Evolutionary conservation across 2,797 vertebrate genomes (phyloP).

Genomic region (Cossypha dichroa): DNA sequence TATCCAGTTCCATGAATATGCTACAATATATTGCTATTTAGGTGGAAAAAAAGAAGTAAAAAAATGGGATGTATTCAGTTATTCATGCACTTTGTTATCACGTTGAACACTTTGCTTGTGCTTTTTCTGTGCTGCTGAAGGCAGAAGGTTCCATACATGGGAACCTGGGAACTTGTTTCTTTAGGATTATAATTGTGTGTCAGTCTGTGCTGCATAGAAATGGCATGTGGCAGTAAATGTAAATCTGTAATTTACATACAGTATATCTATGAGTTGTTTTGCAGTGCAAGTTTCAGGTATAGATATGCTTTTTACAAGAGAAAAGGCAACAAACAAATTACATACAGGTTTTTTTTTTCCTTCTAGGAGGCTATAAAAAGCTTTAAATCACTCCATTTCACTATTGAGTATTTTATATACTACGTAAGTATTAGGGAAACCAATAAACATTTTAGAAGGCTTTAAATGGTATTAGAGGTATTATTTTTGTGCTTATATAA

Average conservation of each 20-base stretch:
- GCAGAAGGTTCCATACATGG: background rate
- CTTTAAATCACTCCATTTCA: background rate
- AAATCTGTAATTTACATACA: background rate
- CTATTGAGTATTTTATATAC: constrained; percentile 42
- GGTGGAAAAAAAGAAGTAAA: background rate
- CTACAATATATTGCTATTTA: background rate
- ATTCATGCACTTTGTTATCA: background rate
- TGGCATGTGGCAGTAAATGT: background rate
- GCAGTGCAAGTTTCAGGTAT: background rate
- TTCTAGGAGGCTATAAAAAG: constrained; percentile 7
- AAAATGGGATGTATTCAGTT: background rate
- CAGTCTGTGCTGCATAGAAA: background rate
- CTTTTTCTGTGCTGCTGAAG: background rate
- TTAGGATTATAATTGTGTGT: background rate
- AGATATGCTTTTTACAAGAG: background rate
- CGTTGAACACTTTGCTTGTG: background rate
- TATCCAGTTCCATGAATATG: background rate
- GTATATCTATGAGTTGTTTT: background rate
- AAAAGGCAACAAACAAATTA: background rate
- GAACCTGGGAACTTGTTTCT: accelerated
- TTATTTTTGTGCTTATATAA: constrained; percentile 56
- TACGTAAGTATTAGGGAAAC: constrained; percentile 37
- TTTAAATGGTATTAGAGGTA: constrained; percentile 58
- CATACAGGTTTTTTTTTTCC: background rate
- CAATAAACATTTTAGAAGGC: constrained; percentile 65